Base-by-base conservation (phyloP, 2,888 invertebrate species). In the Thecocarcelia acutangulata region DNA sequence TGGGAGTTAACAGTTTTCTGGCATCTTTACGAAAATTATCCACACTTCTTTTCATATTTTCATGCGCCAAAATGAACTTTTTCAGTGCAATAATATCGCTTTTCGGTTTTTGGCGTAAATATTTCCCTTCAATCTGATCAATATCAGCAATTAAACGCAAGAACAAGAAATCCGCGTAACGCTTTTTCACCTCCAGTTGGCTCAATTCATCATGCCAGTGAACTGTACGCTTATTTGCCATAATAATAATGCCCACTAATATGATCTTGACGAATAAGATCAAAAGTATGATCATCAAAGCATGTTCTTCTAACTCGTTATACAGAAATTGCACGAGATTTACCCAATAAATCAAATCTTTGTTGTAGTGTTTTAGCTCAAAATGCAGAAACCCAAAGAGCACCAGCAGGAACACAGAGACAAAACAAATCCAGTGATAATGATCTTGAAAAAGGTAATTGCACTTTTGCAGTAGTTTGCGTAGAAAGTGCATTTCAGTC, bases 21-120 rank as follows among this genome's bases (percentile, higher is more conserved):
- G 89, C 89, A 76, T 90, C 90, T 84, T 88, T 89, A 21, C 90
- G 89, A 42, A 90, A 91, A n/a, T 86, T 84, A 3, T 87, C 88
- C 42, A 90, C 88, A 13, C 87, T 86, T 75, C 86, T 86, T n/a
- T 84, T 85, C 85, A 90, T 88, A 19, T 87, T 88, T 4, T 88
- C 87, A 59, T 90, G 90, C 0, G 90, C 89, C n/a, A 85, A 77
- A 0, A 88, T 86, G 54, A 88, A 87, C 37, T 81, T 84, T 21
- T 86, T 83, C 64, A 87, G 66, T 1, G 85, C 68, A 12, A 86
- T 84, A 5, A 85, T 83, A 11, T 85, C 83, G 11, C 84, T 85
- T 5, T 83, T 66, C 3, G 80, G 83, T 3, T 63, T 74, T 2
- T 63, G 63, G 12, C 83, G 77, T 17, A 87, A 54, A 58, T 87